Conservation (phyloP, 2,797 vertebrate genomes). For the Artibeus lituratus region DNA sequence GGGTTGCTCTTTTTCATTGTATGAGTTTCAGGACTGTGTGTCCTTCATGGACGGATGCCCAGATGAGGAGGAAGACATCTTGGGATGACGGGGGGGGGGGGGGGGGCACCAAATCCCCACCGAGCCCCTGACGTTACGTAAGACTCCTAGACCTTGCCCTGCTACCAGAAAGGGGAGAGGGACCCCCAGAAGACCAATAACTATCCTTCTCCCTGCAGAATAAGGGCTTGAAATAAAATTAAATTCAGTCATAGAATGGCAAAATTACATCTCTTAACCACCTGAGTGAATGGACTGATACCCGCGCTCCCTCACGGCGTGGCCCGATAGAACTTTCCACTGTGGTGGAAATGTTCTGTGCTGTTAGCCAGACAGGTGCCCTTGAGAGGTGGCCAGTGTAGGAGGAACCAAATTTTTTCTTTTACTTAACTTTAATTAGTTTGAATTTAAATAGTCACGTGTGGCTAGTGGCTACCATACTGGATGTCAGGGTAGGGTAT, state of each 20-base stretch:
- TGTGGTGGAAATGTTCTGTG: neutral
- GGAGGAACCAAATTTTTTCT: neutral
- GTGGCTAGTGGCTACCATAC: neutral
- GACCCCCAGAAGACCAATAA: neutral
- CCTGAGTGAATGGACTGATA: neutral
- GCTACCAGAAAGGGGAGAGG: neutral
- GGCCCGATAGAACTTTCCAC: neutral
- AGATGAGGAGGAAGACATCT: neutral
- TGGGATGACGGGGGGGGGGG: fast-evolving
- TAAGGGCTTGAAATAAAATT: neutral
- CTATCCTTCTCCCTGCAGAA: neutral
- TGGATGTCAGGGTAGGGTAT: too few relatives aligned
- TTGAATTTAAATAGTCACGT: neutral
- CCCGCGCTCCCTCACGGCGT: neutral
- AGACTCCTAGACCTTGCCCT: neutral
- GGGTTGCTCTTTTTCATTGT: neutral
- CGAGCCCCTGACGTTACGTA: neutral
- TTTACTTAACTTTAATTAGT: neutral
- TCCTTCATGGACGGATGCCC: neutral
- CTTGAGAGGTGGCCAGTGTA: neutral
- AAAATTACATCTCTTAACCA: neutral
- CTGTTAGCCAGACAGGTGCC: neutral
- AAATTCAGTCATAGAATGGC: neutral
- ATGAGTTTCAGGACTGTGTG: neutral
- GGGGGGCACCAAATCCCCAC: neutral